phyloP scores from a whole-genome alignment of 2,888 invertebrate genomes.

The Ichneumoninae sp. region DNA sequence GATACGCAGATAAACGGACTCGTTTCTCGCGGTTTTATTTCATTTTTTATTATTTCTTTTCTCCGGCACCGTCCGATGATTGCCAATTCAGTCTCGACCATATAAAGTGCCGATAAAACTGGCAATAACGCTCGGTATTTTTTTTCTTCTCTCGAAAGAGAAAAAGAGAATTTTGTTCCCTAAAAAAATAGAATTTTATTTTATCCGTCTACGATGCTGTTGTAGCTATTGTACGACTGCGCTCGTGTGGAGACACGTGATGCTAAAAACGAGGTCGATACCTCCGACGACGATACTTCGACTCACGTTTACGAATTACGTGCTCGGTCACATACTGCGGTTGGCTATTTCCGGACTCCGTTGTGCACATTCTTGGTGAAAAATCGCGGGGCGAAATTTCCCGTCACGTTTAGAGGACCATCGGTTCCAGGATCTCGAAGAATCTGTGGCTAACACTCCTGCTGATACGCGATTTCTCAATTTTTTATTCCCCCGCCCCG shows the following conservation, averaged over 20 bases:
- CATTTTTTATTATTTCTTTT: slow-evolving; percentile 27
- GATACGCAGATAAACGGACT: slow-evolving; percentile 9
- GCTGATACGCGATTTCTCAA: neutral
- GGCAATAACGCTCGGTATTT: slow-evolving; percentile 8
- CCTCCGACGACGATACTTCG: slow-evolving; percentile 25
- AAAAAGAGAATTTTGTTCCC: neutral
- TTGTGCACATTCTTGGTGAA: slow-evolving; percentile 42
- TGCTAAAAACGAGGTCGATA: neutral
- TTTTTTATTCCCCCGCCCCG: neutral
- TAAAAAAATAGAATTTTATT: neutral
- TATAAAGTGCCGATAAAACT: slow-evolving; percentile 35
- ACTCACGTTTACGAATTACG: slow-evolving; percentile 45
- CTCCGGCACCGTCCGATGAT: neutral
- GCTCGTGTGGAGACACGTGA: neutral
- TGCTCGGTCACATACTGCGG: neutral
- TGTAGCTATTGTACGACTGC: neutral
- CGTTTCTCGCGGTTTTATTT: slow-evolving; percentile 35
- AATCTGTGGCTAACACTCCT: slow-evolving; percentile 10
- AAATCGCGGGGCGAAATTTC: slow-evolving; percentile 36
- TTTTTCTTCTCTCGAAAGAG: neutral
- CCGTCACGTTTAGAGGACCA: neutral
- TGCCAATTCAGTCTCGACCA: slow-evolving; percentile 38
- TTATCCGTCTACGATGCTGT: neutral
- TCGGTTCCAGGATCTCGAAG: neutral
- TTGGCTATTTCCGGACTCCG: too few relatives aligned